phyloP scores from a whole-genome alignment of 2,113 vertebrate genomes.

The Poecile atricapillus region DNA sequence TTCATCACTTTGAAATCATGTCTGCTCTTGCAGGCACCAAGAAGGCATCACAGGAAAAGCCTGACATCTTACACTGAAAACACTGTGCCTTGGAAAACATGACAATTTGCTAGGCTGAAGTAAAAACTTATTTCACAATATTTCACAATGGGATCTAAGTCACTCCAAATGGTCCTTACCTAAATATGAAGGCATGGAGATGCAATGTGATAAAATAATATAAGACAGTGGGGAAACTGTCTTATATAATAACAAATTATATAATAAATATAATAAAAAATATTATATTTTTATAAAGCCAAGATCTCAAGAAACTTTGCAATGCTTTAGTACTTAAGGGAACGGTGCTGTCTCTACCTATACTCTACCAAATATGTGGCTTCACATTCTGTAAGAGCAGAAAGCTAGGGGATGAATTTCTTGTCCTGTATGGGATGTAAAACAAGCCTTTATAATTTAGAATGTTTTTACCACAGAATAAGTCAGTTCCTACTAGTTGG shows the following conservation, averaged over 20 bases:
- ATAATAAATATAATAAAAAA: too few species aligned
- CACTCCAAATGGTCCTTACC: neutral
- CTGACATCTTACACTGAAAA: neutral
- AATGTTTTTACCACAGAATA: neutral
- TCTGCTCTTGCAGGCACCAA: neutral
- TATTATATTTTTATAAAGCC: neutral
- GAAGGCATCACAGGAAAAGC: neutral
- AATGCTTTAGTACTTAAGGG: neutral
- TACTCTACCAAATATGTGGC: neutral
- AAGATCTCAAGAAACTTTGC: fast-evolving
- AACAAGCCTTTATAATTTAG: neutral
- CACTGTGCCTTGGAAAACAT: fast-evolving
- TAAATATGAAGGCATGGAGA: neutral
- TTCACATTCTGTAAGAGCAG: neutral
- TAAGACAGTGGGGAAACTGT: fast-evolving
- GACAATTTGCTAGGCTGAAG: neutral
- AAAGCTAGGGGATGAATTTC: neutral
- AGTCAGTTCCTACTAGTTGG: neutral
- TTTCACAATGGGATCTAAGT: neutral
- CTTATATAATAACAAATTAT: too few species aligned
- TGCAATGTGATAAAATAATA: neutral
- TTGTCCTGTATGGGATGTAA: fast-evolving
- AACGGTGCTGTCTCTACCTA: neutral
- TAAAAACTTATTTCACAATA: neutral
- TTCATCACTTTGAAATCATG: neutral